Evolutionary conservation across 1,140 invertebrate species (phyloP), one percentile per base, ranked within the genome.

Genomic region (Probaryconus sp.): DNA sequence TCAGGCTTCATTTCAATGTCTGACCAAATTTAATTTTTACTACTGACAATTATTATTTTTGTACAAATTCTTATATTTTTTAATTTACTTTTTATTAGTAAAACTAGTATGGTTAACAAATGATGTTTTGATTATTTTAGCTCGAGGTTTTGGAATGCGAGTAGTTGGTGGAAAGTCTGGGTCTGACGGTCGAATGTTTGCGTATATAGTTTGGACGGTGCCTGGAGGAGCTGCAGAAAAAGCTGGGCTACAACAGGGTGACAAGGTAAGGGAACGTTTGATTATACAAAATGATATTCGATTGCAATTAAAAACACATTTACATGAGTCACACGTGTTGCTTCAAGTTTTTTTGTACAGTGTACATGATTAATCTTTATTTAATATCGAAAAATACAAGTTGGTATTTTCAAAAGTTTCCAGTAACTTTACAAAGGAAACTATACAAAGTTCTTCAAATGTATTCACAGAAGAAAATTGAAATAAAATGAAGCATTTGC

Each of bases 121-220:
- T 33, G n/a, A 33, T 33, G n/a, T 4, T 33, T 33, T 33, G 7
- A 24, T 24, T 7, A 7, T 86, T 86, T 13, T 87, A 96, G 95
- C 94, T 51, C 91, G 94, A 79, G 96, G 96, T 55, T 96, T 97
- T 80, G 96, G 96, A 1, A 95, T 98, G 94, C 90, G 95, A 63
- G 94, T 98, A 2, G 95, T 97, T 2, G 96, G 96, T 3, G 96
- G 96, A 10, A 97, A 97, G 83, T 91, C 92, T 2, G 93, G 92
- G 11, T 88, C 91, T 2, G 94, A 96, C 83, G 95, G 95, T 3
- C 91, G 92, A 11, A 91, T 97, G 38, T 95, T 96, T 77, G 95
- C 96, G 37, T 94, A 95, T 82, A 95, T 98, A 72, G 94, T 96
- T 6, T 96, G 94, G 92, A 96, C 95, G 0, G 93, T 96, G 14